A percentile compares a stretch with the other conserved stretches of the same genome.
Conservation (phyloP, 2,888 invertebrate genomes). For the Caenorhabditis sp. region DNA sequence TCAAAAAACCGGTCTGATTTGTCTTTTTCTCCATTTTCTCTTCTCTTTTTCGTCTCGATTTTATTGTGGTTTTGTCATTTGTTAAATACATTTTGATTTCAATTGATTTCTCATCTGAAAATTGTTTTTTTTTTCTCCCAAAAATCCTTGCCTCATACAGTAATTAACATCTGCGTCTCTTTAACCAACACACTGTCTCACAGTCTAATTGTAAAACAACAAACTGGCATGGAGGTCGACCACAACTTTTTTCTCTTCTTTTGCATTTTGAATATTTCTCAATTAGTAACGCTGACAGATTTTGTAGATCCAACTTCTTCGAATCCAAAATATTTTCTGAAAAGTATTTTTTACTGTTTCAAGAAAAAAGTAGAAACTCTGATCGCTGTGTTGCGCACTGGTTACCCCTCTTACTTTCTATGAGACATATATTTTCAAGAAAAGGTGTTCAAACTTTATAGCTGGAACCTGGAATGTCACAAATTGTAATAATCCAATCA, state of each 20-base stretch:
- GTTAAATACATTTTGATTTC: neutral
- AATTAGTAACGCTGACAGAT: no score
- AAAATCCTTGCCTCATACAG: neutral
- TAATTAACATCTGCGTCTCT: neutral
- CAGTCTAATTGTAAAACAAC: neutral
- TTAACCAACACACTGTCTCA: neutral
- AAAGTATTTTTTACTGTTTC: no score
- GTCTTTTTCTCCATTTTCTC: neutral
- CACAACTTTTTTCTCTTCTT: neutral
- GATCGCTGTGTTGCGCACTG: no score
- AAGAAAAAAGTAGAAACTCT: no score
- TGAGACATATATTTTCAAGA: no score
- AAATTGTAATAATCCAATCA: no score
- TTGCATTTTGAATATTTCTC: slow-evolving; percentile 11
- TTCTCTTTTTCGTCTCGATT: neutral
- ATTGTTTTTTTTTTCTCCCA: neutral
- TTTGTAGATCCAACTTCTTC: no score
- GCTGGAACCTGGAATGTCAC: no score
- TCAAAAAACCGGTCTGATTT: slow-evolving; percentile 6
- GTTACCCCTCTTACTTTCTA: no score
- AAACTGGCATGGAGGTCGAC: neutral
- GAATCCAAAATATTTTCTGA: no score
- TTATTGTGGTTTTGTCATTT: slow-evolving; percentile 6
- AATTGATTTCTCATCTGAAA: neutral
- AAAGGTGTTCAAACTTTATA: no score